Conservation (phyloP, 2,113 vertebrate species). For the Plectropomus leopardus region DNA sequence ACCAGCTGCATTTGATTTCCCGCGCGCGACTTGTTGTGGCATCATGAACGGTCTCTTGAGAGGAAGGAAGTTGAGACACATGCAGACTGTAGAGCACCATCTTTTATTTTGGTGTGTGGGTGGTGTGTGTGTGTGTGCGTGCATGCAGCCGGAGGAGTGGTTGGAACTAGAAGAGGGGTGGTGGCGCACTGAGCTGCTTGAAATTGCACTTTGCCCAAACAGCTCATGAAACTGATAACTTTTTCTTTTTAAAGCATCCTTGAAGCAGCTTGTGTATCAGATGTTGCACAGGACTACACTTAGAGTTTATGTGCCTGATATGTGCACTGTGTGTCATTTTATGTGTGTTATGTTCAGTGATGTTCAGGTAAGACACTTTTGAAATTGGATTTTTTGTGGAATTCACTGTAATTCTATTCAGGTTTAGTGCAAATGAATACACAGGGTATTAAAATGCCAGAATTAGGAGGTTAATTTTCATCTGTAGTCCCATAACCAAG, state of each 20-base stretch:
- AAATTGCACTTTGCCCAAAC: neutral
- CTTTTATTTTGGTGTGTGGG: constrained; percentile 6
- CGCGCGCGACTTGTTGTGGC: constrained; percentile 31
- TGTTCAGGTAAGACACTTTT: neutral
- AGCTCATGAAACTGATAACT: constrained; percentile 14
- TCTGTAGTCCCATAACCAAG: no score
- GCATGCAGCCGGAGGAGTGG: neutral
- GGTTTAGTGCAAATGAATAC: no score
- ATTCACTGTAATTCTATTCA: neutral
- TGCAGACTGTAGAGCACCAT: constrained; percentile 25
- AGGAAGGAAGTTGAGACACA: constrained; percentile 73
- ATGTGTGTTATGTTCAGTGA: neutral
- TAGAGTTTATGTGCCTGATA: neutral
- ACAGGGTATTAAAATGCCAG: no score
- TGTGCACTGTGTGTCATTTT: neutral
- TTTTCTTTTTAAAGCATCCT: constrained; percentile 14
- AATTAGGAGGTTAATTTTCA: no score
- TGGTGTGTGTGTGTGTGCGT: constrained; percentile 3
- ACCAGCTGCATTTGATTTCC: constrained; percentile 52
- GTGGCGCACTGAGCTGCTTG: neutral
- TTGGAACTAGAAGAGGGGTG: neutral
- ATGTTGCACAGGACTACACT: neutral
- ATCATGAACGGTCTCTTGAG: constrained; percentile 40
- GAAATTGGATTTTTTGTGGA: neutral
- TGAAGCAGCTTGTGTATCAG: neutral